Evolutionary conservation across 2,113 vertebrate genomes (phyloP).

Genomic region (Dipodomys merriami): DNA sequence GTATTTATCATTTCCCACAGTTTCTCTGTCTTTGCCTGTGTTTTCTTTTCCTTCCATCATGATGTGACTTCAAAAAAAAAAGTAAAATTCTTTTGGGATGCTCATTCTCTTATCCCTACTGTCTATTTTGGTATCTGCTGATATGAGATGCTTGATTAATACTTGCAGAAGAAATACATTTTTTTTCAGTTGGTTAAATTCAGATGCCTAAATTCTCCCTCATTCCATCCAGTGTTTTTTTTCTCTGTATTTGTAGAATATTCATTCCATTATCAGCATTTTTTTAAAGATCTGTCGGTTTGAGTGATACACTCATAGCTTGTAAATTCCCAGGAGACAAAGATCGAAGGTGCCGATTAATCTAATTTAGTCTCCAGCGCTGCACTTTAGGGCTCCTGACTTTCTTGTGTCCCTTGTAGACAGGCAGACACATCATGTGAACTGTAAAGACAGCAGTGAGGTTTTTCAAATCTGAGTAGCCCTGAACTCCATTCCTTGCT

Average conservation of each 20-base stretch:
- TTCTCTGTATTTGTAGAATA: not conserved
- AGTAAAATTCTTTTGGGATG: not conserved
- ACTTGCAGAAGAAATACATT: not conserved
- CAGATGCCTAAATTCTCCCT: not conserved
- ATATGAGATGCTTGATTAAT: not conserved
- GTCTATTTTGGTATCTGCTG: not conserved
- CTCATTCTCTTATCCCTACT: not conserved
- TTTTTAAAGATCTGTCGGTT: not conserved
- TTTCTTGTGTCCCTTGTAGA: not conserved
- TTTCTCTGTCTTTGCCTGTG: not conserved
- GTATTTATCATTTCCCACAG: not conserved
- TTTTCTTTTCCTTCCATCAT: not conserved
- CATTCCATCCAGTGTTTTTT: not conserved
- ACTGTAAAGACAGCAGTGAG: not conserved
- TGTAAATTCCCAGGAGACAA: constrained; percentile 34
- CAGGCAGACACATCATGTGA: not conserved
- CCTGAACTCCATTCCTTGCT: not conserved
- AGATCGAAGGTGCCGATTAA: not conserved
- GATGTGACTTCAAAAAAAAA: constrained; percentile 14
- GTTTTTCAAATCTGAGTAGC: not conserved
- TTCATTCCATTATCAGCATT: not conserved
- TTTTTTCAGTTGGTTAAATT: not conserved
- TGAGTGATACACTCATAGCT: not conserved
- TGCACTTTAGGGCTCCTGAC: not conserved
- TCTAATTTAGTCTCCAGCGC: constrained; percentile 7